These are phyloP conservation scores for Drosophila chauvacae DNA, from an alignment of 1,140 invertebrate species.

Conservation along the genomic window DNA sequence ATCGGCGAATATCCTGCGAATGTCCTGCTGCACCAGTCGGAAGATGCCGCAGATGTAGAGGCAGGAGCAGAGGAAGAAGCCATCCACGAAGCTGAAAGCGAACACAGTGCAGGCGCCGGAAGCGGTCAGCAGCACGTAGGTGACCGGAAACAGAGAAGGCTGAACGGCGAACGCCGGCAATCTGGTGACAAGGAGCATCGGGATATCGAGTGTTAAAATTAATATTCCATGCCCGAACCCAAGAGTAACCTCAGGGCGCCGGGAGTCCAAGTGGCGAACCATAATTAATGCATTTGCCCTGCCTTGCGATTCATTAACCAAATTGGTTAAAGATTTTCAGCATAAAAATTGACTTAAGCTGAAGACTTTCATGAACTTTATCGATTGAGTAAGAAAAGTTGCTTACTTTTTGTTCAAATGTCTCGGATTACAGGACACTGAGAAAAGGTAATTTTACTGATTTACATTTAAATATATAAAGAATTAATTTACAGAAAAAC, in stretches of 20 bases:
- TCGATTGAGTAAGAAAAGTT: slow-evolving; percentile 4
- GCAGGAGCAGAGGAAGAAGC: slow-evolving; percentile 77
- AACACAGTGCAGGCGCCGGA: slow-evolving; percentile 76
- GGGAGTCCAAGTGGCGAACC: not conserved
- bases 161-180: slow-evolving; percentile 56
- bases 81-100: slow-evolving; percentile 74
- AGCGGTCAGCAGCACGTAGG: slow-evolving; percentile 63
- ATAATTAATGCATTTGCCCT: slow-evolving; percentile 17
- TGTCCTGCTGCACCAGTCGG: slow-evolving; percentile 70
- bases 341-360: not conserved
- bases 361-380: not conserved
- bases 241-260: slow-evolving; percentile 11
- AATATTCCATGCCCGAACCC: slow-evolving; percentile 4
- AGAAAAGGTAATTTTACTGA: not conserved
- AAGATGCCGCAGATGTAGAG: slow-evolving; percentile 74
- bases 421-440: not conserved
- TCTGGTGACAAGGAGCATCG: slow-evolving; percentile 6
- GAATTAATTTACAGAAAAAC: too few species aligned
- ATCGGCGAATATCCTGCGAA: slow-evolving; percentile 63
- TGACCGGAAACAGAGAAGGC: slow-evolving; percentile 57
- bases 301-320: slow-evolving; percentile 17
- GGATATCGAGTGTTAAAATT: slow-evolving; percentile 6
- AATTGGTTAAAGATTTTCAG: slow-evolving; percentile 25
- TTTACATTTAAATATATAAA: not conserved
- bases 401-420: not conserved